These are phyloP conservation scores for Busseola fusca DNA, from an alignment of 2,888 invertebrate species.

Conservation along the genomic window DNA sequence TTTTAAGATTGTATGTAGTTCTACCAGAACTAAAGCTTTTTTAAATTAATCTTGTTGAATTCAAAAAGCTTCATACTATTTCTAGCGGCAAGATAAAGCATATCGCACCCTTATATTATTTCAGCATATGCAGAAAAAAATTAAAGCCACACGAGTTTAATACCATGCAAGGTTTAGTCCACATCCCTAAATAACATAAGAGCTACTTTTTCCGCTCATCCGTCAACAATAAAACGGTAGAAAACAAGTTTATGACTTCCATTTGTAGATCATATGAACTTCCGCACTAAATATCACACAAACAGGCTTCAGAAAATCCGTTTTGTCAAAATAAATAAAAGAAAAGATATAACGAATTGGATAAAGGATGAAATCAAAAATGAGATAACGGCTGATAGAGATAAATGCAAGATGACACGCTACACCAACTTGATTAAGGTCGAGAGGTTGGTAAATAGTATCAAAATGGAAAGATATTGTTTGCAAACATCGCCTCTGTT, in stretches of 20 bases:
- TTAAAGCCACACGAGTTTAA: neutral
- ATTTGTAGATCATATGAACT: slow-evolving; percentile 39
- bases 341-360: neutral
- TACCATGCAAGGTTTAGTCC: neutral
- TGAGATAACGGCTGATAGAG: neutral
- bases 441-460: neutral
- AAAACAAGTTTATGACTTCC: slow-evolving; percentile 55
- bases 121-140: neutral
- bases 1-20: neutral
- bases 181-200: neutral
- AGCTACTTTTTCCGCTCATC: slow-evolving; percentile 22
- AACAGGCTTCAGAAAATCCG: slow-evolving; percentile 8
- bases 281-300: slow-evolving; percentile 12
- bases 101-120: neutral
- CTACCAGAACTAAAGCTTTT: neutral
- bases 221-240: slow-evolving; percentile 40
- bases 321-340: neutral
- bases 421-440: neutral
- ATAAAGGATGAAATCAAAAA: neutral
- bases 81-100: neutral
- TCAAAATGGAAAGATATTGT: neutral
- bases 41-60: neutral
- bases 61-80: neutral
- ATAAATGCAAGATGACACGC: neutral
- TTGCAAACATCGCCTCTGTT: neutral